Evolutionary conservation across 2,888 invertebrate genomes (phyloP), one percentile per base, ranked within the genome.

Genomic region (Chaetogeoica ovagalla): DNA sequence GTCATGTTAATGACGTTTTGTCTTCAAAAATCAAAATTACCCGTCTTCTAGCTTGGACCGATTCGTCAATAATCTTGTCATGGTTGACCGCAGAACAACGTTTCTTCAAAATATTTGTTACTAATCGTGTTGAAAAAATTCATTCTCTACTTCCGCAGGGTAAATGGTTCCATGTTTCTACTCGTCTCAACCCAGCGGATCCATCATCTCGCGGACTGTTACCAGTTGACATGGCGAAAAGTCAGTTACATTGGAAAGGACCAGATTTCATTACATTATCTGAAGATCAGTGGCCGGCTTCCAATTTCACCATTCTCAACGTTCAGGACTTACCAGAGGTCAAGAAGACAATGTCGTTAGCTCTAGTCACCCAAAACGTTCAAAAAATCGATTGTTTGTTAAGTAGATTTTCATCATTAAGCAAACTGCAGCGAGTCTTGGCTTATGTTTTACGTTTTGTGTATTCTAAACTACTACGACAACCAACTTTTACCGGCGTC

Each of bases 61-160:
- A 85, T 69, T 84, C 84, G 1, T 83, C 82, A 0, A 84, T 84
- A 7, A 83, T 83, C 1, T 81, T 85, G 23, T 72, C 79, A 21
- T 84, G 84, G 84, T 66, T 85, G 17, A 68, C 65, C 4, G 60
- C 81, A 1, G 68, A 82, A 48, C 81, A 83, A 83, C 13, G 66
- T 62, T 39, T 76, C 52, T 82, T 83, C 70, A 83, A 84, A 73
- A 83, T 83, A 0, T 85, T 84, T 60, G 84, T 84, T 3, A 82
- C 83, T 1, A 81, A 84, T 81, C 72, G 83, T 3, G 82, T 84
- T 0, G 19, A 77, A 0, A 82, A 83, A 19, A 84, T 85, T 5
- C 84, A 84, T 62, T 37, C 71, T 0, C 23, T 82, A 11, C 63
- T 81, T 15, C 43, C 81, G 2, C 4, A 75, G 17, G 75, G 30